Conservation (phyloP, 2,797 vertebrate species). For the Trichosurus vulpecula region DNA sequence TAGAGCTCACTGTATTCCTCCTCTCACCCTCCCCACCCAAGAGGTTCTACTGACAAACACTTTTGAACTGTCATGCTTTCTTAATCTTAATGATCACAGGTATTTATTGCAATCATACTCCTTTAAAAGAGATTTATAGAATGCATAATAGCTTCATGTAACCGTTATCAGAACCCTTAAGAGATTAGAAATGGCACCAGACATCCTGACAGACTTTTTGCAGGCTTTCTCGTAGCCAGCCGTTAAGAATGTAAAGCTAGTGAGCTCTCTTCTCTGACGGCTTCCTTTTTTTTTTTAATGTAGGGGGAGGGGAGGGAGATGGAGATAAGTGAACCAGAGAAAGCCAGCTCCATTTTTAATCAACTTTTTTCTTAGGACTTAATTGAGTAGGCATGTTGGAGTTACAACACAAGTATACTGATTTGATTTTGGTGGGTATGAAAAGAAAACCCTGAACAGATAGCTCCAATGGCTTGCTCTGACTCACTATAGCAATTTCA, state of each 20-base stretch:
- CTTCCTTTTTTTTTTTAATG: conserved; percentile 65
- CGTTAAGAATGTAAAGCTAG: conserved; percentile 51
- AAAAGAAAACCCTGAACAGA: not conserved
- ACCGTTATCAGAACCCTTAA: conserved; percentile 74
- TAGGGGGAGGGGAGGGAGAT: conserved; percentile 67
- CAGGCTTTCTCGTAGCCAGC: conserved; percentile 64
- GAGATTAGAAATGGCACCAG: conserved; percentile 73
- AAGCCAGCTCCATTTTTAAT: conserved; percentile 74
- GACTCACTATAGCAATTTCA: not conserved
- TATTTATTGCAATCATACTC: conserved; percentile 35
- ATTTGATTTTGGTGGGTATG: conserved; percentile 59
- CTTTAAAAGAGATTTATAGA: conserved; percentile 53
- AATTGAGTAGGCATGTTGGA: conserved; percentile 74
- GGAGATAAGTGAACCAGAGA: conserved; percentile 74
- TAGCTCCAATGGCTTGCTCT: not conserved
- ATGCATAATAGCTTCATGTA: conserved; percentile 61
- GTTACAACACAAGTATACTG: conserved; percentile 58
- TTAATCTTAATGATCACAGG: conserved; percentile 75
- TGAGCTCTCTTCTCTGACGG: conserved; percentile 70
- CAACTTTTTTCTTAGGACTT: conserved; percentile 72
- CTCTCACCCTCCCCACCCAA: not conserved
- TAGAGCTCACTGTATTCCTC: not conserved
- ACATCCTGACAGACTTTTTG: conserved; percentile 58
- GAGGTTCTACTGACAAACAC: conserved; percentile 42
- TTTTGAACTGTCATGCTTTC: conserved; percentile 66